phyloP scores from a whole-genome alignment of 2,797 vertebrate genomes.

The Pelochelys cantorii region DNA sequence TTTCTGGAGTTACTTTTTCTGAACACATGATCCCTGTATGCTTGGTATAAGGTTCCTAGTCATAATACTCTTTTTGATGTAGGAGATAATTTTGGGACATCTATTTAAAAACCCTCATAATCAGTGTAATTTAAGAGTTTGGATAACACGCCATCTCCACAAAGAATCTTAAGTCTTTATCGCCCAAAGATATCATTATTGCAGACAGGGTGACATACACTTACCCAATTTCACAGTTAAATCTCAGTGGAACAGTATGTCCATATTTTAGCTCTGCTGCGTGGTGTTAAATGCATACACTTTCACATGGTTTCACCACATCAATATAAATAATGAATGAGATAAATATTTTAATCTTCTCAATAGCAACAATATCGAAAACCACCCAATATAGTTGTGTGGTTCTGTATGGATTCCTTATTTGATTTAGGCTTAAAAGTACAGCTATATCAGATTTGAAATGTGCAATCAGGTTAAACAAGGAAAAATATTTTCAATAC shows the following conservation, averaged over 20 bases:
- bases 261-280: slow-evolving; percentile 54
- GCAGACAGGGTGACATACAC: slow-evolving; percentile 53
- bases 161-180: slow-evolving; percentile 76
- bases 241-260: slow-evolving; percentile 44
- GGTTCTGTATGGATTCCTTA: slow-evolving; percentile 70
- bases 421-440: slow-evolving; percentile 77
- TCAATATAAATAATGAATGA: slow-evolving; percentile 54
- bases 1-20: not conserved
- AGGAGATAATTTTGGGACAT: slow-evolving; percentile 33
- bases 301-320: slow-evolving; percentile 36
- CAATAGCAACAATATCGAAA: slow-evolving; percentile 59
- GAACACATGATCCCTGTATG: not conserved
- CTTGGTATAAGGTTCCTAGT: not conserved
- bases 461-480: slow-evolving; percentile 81
- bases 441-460: slow-evolving; percentile 77
- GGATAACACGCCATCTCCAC: slow-evolving; percentile 70
- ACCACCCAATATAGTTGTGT: slow-evolving; percentile 40
- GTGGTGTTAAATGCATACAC: slow-evolving; percentile 43
- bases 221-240: slow-evolving; percentile 66
- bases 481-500: slow-evolving; percentile 80
- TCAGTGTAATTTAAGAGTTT: slow-evolving; percentile 45
- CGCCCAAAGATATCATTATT: slow-evolving; percentile 70
- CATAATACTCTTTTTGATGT: not conserved
- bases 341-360: slow-evolving; percentile 72
- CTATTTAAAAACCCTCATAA: slow-evolving; percentile 54